A percentile compares a stretch with the other conserved stretches of the same genome.
phyloP scores from a whole-genome alignment of 2,888 invertebrate genomes.

The Chromoteleia sp. region DNA sequence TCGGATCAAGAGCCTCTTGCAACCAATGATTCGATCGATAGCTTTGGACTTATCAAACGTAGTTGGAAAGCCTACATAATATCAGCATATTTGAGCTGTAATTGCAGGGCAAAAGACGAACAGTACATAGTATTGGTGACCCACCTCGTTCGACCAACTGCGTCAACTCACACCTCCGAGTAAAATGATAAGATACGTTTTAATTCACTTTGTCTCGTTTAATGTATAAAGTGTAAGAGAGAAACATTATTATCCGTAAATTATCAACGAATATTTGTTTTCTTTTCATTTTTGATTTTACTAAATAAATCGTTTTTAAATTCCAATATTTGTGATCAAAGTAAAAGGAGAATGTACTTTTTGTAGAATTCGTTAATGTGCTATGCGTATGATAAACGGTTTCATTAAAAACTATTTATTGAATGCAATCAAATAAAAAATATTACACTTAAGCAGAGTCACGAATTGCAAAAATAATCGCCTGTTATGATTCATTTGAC shows the following conservation, averaged over 20 bases:
- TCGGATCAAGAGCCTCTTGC: constrained; percentile 64
- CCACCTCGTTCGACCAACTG: constrained; percentile 41
- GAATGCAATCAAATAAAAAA: too few relatives aligned
- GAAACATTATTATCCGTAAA: too few relatives aligned
- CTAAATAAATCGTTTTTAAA: too few relatives aligned
- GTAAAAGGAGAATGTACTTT: too few relatives aligned
- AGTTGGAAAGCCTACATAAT: constrained; percentile 59
- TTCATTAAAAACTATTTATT: too few relatives aligned
- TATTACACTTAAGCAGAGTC: background rate
- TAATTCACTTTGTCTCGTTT: constrained; percentile 24
- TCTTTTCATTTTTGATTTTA: too few relatives aligned
- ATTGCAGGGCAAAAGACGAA: constrained; percentile 61
- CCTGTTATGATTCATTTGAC: constrained; percentile 42
- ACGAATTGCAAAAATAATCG: constrained; percentile 16
- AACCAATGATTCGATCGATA: constrained; percentile 58
- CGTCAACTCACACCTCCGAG: constrained; percentile 68
- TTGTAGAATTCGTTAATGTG: too few relatives aligned
- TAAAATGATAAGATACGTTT: constrained; percentile 55
- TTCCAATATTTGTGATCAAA: too few relatives aligned
- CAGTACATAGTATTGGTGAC: constrained; percentile 24
- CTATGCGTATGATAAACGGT: too few relatives aligned
- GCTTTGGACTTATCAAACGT: constrained; percentile 63
- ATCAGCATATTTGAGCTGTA: constrained; percentile 67
- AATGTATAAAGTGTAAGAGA: too few relatives aligned
- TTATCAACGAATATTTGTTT: too few relatives aligned